Evolutionary conservation across 2,113 vertebrate species (phyloP), one percentile per base, ranked within the genome.

Genomic region (Regulus satrapa): DNA sequence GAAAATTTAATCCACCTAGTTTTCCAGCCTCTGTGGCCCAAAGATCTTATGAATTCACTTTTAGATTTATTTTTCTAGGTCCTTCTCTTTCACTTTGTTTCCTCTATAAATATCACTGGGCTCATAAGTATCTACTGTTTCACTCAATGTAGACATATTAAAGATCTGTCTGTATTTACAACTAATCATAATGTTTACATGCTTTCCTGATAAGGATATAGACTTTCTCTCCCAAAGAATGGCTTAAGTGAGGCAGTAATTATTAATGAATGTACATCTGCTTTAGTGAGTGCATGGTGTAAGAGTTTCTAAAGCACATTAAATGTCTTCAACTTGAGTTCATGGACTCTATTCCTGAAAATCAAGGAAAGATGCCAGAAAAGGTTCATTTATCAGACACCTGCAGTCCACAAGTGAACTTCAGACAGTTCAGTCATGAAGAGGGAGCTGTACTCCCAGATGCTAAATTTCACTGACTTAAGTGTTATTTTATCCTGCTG

Each of bases 221-320:
- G 82, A 59, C 95, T 94, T 96, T 95, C 92, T 96, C 36, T 79
- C 88, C 25, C 17, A 94, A 58, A 98, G 92, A 87, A 97, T 67
- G 73, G 96, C 82, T 96, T 94, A 97, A 96, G 80, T 90, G 87
- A 96, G 88, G 85, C 74, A 98, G 96, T 64, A 94, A 96, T 98
- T 98, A 98, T 97, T 98, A 97, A 98, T 96, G 94, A 92, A 96
- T 73, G 80, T 95, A 87, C 95, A 97, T 97, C 94, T 98, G 96
- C 94, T 95, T 94, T 89, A 95, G 64, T 52, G 59, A 97, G 58
- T 59, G 38, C 73, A 82, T 23, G 21, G 75, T 11, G 6, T 63
- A 73, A 93, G n/a, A 55, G 80, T 75, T 97, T 95, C 94, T 96
- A 92, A 81, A 85, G 91, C 89, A 59, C 45, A 77, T 56, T 95